phyloP scores from a whole-genome alignment of 2,888 invertebrate genomes.

The Chydorus sphaericus region DNA sequence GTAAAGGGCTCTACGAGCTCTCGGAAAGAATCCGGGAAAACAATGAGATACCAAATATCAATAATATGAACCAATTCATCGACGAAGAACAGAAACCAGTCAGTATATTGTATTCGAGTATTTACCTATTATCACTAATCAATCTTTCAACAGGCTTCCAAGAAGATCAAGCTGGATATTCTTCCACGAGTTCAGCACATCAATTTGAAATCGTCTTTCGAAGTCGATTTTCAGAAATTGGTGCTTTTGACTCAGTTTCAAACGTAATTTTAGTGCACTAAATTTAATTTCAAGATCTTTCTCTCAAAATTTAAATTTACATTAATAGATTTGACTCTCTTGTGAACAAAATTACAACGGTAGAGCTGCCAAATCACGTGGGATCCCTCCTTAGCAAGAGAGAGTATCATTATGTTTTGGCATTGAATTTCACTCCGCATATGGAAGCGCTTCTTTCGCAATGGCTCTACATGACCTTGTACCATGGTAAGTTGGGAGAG shows the following conservation, averaged over 20 bases:
- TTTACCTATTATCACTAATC: neutral
- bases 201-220: neutral
- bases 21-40: neutral
- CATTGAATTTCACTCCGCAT: neutral
- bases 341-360: neutral
- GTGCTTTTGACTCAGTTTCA: neutral
- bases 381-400: neutral
- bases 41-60: neutral
- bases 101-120: neutral
- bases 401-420: neutral
- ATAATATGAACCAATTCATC: neutral
- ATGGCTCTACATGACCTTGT: constrained; percentile 3
- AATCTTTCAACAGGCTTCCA: neutral
- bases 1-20: neutral
- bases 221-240: constrained; percentile 2
- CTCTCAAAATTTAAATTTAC: neutral
- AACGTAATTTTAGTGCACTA: neutral
- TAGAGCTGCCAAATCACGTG: constrained; percentile 2
- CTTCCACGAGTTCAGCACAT: neutral
- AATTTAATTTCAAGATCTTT: neutral
- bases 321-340: neutral
- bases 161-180: constrained; percentile 1
- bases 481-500: neutral
- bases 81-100: neutral
- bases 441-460: neutral